phyloP scores from a whole-genome alignment of 35 echinoderm and acorn worm genomes.

The Ophiothrix spiculata region DNA sequence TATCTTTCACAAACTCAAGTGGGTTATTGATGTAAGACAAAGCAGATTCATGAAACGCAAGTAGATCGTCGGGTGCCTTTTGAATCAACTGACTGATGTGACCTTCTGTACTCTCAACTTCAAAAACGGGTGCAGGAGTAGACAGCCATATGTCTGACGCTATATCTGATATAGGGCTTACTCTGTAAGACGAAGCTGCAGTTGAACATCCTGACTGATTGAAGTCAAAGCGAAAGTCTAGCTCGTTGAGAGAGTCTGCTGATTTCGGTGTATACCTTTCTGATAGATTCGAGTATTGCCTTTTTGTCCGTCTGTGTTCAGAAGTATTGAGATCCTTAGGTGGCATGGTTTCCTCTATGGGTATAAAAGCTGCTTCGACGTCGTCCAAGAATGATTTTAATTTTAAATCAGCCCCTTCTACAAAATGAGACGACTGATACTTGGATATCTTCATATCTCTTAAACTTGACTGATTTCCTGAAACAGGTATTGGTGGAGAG shows the following conservation, averaged over 20 bases:
- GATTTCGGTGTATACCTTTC: not conserved
- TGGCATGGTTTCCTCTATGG: not conserved
- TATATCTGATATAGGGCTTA: not conserved
- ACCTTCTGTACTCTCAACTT: not conserved
- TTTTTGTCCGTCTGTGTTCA: not conserved
- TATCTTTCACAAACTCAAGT: not conserved
- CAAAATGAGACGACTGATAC: not conserved
- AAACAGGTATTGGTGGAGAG: not conserved
- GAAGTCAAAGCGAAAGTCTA: not conserved
- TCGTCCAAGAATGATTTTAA: not conserved
- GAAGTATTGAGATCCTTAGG: too few species aligned
- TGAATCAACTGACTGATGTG: not conserved
- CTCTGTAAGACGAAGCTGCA: not conserved
- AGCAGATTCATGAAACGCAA: not conserved
- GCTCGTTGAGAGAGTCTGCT: not conserved
- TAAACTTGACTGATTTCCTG: too few species aligned
- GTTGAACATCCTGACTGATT: not conserved
- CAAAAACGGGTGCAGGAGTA: not conserved
- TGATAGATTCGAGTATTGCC: not conserved
- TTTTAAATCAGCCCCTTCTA: not conserved
- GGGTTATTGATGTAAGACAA: not conserved
- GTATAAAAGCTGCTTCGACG: not conserved
- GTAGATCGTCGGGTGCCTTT: not conserved
- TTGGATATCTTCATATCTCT: too few species aligned
- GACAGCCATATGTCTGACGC: not conserved